Evolutionary conservation across 2,888 invertebrate genomes (phyloP).

Genomic region (Drosophila mercatorum): DNA sequence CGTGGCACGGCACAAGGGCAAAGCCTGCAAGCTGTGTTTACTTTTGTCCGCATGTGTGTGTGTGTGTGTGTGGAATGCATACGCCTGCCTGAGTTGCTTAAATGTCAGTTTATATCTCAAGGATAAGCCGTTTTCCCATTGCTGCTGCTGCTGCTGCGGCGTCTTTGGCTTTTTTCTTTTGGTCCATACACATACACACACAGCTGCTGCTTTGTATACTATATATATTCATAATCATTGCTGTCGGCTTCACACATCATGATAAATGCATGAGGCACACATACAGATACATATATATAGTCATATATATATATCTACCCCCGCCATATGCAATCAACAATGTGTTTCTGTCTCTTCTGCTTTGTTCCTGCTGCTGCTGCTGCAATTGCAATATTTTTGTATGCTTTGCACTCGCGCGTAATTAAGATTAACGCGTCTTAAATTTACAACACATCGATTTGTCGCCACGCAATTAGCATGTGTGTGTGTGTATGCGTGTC

Average conservation of each 20-base stretch:
- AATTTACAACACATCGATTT: conserved; percentile 25
- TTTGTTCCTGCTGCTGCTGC: conserved; percentile 3
- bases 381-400: conserved; percentile 29
- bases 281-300: not conserved
- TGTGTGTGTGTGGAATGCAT: conserved; percentile 57
- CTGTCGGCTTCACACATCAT: conserved; percentile 62
- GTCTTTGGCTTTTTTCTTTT: conserved; percentile 55
- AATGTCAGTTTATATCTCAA: conserved; percentile 82
- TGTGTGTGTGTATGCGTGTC: not conserved
- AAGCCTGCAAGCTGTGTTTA: conserved; percentile 59
- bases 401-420: conserved; percentile 25
- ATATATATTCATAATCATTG: conserved; percentile 48
- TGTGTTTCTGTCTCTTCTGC: conserved; percentile 9
- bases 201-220: conserved; percentile 12
- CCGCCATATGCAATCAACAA: conserved; percentile 33
- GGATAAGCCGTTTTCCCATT: conserved; percentile 78
- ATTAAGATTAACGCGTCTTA: conserved; percentile 39
- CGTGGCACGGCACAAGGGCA: conserved; percentile 47
- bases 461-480: conserved; percentile 25
- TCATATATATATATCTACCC: not conserved
- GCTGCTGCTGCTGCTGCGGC: conserved; percentile 35
- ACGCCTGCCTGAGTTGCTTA: conserved; percentile 76
- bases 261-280: conserved; percentile 49
- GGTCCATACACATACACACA: conserved; percentile 8
- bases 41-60: conserved; percentile 40